Conservation (phyloP, 1,140 invertebrate genomes). For the Drosophila sturtevanti region DNA sequence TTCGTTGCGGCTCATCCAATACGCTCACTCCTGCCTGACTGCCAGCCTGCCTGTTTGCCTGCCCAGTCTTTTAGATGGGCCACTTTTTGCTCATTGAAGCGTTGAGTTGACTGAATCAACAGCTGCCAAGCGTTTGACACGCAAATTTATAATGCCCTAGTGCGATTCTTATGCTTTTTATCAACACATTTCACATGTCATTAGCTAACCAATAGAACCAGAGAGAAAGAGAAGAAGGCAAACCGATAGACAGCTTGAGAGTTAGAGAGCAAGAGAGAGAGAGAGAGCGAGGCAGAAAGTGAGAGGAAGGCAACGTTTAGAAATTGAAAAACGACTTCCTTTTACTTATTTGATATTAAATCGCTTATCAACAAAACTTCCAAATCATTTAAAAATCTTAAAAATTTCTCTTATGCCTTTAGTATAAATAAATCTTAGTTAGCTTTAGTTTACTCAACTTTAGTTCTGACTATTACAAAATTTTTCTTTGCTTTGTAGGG, state of each 20-base stretch:
- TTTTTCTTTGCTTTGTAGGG: too few species aligned
- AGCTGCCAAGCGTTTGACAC: conserved; percentile 67
- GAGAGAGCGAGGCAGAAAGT: too few species aligned
- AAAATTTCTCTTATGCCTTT: neutral
- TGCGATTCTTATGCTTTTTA: conserved; percentile 69
- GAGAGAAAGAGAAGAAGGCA: neutral
- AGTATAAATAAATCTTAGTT: neutral
- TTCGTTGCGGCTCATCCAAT: conserved; percentile 37
- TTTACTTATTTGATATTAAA: neutral
- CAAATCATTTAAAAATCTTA: neutral
- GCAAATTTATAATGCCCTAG: conserved; percentile 61
- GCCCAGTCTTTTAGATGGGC: conserved; percentile 16
- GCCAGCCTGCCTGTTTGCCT: too few species aligned
- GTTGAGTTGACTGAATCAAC: conserved; percentile 67
- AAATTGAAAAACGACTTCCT: conserved; percentile 4
- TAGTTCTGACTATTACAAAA: too few species aligned
- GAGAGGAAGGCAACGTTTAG: neutral
- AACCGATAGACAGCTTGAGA: too few species aligned
- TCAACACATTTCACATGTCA: conserved; percentile 77
- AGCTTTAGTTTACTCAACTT: neutral
- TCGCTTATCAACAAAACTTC: neutral
- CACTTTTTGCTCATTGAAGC: conserved; percentile 65
- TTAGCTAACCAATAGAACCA: conserved; percentile 43
- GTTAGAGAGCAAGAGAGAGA: neutral
- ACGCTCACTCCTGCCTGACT: conserved; percentile 23